Base-by-base conservation (phyloP, 2,888 invertebrate species). In the Dendrolimus pini region DNA sequence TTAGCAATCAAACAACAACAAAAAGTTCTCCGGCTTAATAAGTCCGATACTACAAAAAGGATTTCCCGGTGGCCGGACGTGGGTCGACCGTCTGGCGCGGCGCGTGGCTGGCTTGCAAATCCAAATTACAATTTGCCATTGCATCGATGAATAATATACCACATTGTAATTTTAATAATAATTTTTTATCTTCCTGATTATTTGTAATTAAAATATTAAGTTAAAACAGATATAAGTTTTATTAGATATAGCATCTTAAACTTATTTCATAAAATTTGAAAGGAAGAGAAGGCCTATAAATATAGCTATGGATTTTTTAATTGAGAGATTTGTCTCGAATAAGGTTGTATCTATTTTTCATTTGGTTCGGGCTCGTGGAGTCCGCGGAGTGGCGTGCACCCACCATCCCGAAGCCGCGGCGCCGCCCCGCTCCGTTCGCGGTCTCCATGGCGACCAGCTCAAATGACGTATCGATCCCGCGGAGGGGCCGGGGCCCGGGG, bases 401-500 rank as follows among this genome's bases (percentile, higher is more conserved):
- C 83, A 77, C 78, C 82, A 76, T 76, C 74, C 73, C 82, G 78
- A 79, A 78, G 81, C 81, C 83, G 85, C 83, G 86, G 86, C 88
- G 87, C 87, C 88, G 85, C 89, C 88, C 87, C 88, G 88, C 89
- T 83, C 86, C 77, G 82, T 83, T 87, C 90, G 89, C 89, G 89
- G 91, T 91, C 83, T 89, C 89, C 90, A 91, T 90, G 90, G 89
- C 85, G 85, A 91, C 91, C 89, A 81, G 87, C 89, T 89, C 89
- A 87, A 90, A 90, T 90, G 90, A 90, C 90, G 90, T 90, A 90
- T 90, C 89, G 89, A 89, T 89, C 89, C 89, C 88, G 84, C 87
- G 85, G 69, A 83, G 85, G 81, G 84, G 79, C 63, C 66, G 69
- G 74, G 78, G 83, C 47, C 47, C 9, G 76, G 75, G 61, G 70